Percentiles rank a stretch among this genome's conserved stretches.
Evolutionary conservation across 2,113 vertebrate genomes (phyloP).

Genomic region (Lophochroa leadbeateri): DNA sequence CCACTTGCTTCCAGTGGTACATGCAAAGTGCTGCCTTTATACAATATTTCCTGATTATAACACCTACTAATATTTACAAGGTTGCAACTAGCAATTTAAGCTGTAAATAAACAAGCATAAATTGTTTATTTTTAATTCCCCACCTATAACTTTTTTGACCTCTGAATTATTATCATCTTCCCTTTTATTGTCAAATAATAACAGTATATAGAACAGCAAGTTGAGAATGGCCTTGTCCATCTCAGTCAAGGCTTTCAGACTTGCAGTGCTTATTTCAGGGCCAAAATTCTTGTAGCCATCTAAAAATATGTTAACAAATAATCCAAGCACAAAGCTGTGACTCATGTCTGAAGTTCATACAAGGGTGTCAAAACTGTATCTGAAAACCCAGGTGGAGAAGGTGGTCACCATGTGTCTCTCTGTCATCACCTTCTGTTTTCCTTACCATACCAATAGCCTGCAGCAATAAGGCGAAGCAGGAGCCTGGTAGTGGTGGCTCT

Average conservation of each 20-base stretch:
- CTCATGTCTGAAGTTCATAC: not conserved
- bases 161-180: not conserved
- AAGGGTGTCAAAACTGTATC: not conserved
- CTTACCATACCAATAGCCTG: too few relatives aligned
- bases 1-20: not conserved
- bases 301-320: not conserved
- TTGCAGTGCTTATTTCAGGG: not conserved
- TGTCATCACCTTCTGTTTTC: rapidly evolving
- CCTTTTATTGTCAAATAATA: not conserved
- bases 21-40: not conserved
- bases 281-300: not conserved
- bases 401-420: rapidly evolving
- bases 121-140: rapidly evolving
- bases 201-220: not conserved
- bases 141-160: not conserved
- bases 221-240: rapidly evolving
- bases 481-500: not conserved
- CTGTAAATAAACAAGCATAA: not conserved
- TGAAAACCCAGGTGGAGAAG: not conserved
- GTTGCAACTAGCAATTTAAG: not conserved
- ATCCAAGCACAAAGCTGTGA: not conserved
- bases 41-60: not conserved
- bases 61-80: not conserved
- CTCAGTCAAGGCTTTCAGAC: not conserved
- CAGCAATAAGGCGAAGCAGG: not conserved